These are phyloP conservation scores for Nemurella pictetii DNA, from an alignment of 2,888 invertebrate species.

Conservation along the genomic window DNA sequence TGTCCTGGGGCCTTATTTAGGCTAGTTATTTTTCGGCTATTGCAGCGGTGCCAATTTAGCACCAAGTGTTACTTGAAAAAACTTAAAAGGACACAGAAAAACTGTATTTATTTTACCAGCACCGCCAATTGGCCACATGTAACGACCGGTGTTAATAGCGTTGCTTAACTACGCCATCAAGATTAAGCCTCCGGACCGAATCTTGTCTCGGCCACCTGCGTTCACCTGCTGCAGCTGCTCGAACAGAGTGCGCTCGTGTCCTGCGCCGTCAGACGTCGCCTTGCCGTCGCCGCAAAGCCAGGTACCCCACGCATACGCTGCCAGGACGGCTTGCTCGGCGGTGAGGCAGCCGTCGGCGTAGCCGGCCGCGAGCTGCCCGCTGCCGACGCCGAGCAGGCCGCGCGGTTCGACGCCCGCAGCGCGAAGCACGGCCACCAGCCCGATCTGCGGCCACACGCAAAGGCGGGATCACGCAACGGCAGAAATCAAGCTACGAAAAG, in stretches of 20 bases:
- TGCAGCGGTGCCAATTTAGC: too few species aligned
- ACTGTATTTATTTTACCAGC: too few species aligned
- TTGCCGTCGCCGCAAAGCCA: background rate
- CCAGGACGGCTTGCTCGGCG: constrained; percentile 80
- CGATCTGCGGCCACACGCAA: constrained; percentile 53
- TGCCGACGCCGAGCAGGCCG: constrained; percentile 86
- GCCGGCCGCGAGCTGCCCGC: constrained; percentile 92
- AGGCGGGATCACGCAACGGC: background rate
- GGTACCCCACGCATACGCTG: constrained; percentile 62
- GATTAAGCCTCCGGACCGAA: too few species aligned
- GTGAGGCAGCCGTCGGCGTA: constrained; percentile 93
- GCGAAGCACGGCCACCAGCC: constrained; percentile 66
- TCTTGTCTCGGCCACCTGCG: too few species aligned
- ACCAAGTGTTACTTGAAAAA: too few species aligned
- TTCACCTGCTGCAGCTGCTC: constrained; percentile 51
- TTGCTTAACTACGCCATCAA: too few species aligned
- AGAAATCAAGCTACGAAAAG: background rate
- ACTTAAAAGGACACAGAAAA: too few species aligned
- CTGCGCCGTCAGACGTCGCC: too few species aligned
- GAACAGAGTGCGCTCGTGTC: constrained; percentile 50
- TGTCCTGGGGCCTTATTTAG: too few species aligned
- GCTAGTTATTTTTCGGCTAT: too few species aligned
- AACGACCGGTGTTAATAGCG: too few species aligned
- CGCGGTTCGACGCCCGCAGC: constrained; percentile 67
- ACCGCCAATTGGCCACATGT: too few species aligned